These are phyloP conservation scores for Drosophila pseudoobscura DNA, from an alignment of 1,140 invertebrate genomes.

Conservation along the genomic window DNA sequence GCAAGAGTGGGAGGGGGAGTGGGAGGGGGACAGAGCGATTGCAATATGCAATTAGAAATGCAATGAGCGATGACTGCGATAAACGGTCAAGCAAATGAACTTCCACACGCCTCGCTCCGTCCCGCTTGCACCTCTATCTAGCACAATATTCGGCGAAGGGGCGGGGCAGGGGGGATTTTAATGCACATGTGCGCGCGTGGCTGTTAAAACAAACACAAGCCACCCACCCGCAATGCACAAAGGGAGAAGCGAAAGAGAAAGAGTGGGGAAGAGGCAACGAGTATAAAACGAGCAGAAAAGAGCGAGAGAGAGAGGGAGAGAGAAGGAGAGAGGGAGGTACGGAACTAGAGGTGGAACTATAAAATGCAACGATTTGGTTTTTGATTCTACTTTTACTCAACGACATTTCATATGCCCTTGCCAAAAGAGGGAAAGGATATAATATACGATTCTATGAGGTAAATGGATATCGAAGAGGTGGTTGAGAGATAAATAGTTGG, in stretches of 20 bases:
- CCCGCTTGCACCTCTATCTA: too few relatives aligned
- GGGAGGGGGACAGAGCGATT: neutral
- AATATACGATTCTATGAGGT: too few relatives aligned
- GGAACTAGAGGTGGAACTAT: neutral
- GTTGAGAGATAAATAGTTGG: too few relatives aligned
- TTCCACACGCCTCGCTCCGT: neutral
- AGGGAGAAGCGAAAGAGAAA: slow-evolving; percentile 3
- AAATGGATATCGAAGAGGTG: too few relatives aligned
- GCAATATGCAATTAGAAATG: slow-evolving; percentile 61
- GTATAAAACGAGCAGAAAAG: slow-evolving; percentile 7
- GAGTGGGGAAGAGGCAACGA: neutral
- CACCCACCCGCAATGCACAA: slow-evolving; percentile 43
- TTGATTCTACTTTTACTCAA: too few relatives aligned
- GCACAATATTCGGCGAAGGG: too few relatives aligned
- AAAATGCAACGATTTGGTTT: slow-evolving; percentile 29
- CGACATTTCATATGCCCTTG: neutral
- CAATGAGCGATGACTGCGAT: slow-evolving; percentile 53
- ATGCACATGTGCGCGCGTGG: slow-evolving; percentile 58
- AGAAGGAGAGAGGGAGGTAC: neutral
- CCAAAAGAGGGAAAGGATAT: too few relatives aligned
- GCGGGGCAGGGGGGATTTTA: neutral
- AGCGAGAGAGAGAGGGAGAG: neutral
- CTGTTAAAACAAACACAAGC: slow-evolving; percentile 66
- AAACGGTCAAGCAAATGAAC: slow-evolving; percentile 43
- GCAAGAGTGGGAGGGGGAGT: too few relatives aligned